Base-by-base conservation (phyloP, 2,888 invertebrate genomes). In the Paralinhomoeus sp. region DNA sequence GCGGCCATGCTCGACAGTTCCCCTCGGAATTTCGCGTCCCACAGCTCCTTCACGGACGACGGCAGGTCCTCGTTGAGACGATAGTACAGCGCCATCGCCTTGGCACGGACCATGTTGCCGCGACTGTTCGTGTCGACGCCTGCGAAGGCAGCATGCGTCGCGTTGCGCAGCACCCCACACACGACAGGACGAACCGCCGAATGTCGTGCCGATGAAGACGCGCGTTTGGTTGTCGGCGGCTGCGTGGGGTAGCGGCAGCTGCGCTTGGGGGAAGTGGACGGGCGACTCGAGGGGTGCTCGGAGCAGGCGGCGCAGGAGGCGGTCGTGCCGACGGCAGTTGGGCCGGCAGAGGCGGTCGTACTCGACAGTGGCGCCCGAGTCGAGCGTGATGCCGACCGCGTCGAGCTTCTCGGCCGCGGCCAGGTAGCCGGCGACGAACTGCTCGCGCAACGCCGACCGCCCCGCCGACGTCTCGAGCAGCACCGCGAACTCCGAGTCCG, bases 401-500 rank as follows among this genome's bases (percentile, higher is more conserved):
- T 18, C 3, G 21, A 5, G 13, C 23, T 38, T 38, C 13, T 38
- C 17, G 3, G 21, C 38, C 7, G 13, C 5, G 7, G 13, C 18
- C 12, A 43, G 18, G 24, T 46, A 46, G 15, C 31, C 12, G 17
- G 44, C 46, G 27, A 46, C 21, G 12, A 40, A 17, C 5, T 46
- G 35, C 31, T 46, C 46, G 20, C 24, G 5, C 5, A 45, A 27
- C 15, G 43, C n/a, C 20, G 23, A 27, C 7, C 22, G 18, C 15
- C n/a, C 21, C 3, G 24, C 31, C 3, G 21, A 9, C 22, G 45
- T 45, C 27, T 45, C 48, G 18, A 54, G 40, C 31, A 54, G 45
- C 34, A 54, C 52, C 12, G 52, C 50, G 47, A 49, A 53, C 31
- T 44, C 47, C 31, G 50, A 44, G 24, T 44, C 42, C 40, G 50